A percentile compares a stretch with the other conserved stretches of the same genome.
These are phyloP conservation scores for Paratrypauchen microcephalus DNA, from an alignment of 2,797 vertebrate genomes.

Conservation along the genomic window DNA sequence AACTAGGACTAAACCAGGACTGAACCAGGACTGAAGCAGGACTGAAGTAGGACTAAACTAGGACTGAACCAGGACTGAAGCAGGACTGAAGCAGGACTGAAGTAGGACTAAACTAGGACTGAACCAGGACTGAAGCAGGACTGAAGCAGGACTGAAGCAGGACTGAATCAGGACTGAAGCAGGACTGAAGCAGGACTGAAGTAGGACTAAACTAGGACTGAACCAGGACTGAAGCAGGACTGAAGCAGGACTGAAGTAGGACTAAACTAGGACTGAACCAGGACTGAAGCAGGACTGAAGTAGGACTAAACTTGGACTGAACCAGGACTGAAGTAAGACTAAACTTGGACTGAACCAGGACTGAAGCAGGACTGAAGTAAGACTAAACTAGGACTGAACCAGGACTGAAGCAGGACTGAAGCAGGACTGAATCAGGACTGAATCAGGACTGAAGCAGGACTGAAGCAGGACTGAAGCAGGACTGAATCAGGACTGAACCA, in stretches of 20 bases:
- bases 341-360: background rate
- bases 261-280: background rate
- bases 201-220: background rate
- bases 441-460: slow-evolving; percentile 6
- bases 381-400: slow-evolving; percentile 4
- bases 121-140: background rate
- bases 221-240: slow-evolving; percentile 6
- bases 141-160: background rate
- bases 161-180: slow-evolving; percentile 8
- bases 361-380: background rate
- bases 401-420: slow-evolving; percentile 31
- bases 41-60: background rate
- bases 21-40: background rate
- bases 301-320: background rate
- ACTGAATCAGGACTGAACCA: slow-evolving; percentile 9
- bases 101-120: background rate
- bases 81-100: background rate
- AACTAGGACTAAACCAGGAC: background rate
- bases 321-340: background rate
- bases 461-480: background rate
- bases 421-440: background rate
- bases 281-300: background rate
- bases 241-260: background rate
- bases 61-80: background rate
- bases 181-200: slow-evolving; percentile 31